Evolutionary conservation across 1,140 invertebrate species (phyloP).

Genomic region (Triops cancriformis): DNA sequence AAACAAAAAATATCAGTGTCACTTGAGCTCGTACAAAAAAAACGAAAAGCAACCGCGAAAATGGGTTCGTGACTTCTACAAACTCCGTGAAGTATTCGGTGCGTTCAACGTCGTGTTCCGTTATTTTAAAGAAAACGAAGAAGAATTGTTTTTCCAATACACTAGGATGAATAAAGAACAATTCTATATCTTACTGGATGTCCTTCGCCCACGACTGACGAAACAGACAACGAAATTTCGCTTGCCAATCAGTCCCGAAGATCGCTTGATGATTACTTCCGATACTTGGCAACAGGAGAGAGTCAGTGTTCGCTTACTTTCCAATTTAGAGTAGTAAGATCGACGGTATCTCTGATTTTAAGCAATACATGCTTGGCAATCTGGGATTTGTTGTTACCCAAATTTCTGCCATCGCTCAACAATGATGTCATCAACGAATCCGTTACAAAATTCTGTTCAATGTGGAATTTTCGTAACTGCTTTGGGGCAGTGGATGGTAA

Average conservation of each 20-base stretch:
- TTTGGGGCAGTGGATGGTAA: no score
- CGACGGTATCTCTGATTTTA: no score
- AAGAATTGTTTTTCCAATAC: slow-evolving; percentile 11
- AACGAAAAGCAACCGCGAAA: not conserved
- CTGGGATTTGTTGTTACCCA: no score
- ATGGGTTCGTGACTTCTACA: not conserved
- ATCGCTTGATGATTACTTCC: slow-evolving; percentile 23
- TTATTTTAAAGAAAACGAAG: slow-evolving; percentile 2
- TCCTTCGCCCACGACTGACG: not conserved
- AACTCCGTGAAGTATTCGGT: not conserved
- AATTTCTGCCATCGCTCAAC: slow-evolving; percentile 30
- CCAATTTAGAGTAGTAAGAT: no score
- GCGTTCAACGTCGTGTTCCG: not conserved
- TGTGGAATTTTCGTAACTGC: slow-evolving; percentile 34
- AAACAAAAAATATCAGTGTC: not conserved
- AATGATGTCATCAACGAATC: slow-evolving; percentile 30
- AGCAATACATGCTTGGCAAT: no score
- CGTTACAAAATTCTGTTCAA: slow-evolving; percentile 29
- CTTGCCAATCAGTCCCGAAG: not conserved
- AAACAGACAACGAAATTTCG: not conserved
- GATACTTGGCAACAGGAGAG: no score
- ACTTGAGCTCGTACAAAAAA: not conserved
- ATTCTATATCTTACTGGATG: not conserved
- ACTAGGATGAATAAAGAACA: not conserved
- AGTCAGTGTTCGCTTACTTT: no score